Conservation (phyloP, 2,888 invertebrate species). For the Patella caerulea region DNA sequence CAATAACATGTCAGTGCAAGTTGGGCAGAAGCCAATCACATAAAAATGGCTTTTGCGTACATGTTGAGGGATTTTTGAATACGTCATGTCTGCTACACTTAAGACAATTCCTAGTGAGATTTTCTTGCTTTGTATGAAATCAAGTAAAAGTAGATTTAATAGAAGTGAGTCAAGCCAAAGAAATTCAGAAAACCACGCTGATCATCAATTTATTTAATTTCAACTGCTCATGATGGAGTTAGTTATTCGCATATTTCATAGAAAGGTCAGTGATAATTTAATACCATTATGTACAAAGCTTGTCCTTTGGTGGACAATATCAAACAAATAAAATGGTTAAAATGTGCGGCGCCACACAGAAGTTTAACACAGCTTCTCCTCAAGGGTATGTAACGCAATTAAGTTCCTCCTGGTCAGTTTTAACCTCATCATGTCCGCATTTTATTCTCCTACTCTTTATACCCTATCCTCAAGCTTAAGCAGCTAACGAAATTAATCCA, state of each 20-base stretch:
- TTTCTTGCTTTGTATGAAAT: too few species aligned
- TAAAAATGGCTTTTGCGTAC: background rate
- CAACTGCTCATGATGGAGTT: background rate
- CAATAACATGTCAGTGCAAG: background rate
- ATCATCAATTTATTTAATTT: background rate
- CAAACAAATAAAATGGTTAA: slow-evolving; percentile 5
- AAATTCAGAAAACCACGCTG: too few species aligned
- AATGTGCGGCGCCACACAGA: background rate
- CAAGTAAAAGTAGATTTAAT: too few species aligned
- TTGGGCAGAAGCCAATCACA: background rate
- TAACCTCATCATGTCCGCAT: background rate
- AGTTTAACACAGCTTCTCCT: background rate
- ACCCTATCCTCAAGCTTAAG: background rate
- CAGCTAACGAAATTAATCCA: slow-evolving; percentile 10
- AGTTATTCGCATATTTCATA: background rate
- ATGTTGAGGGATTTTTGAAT: too few species aligned
- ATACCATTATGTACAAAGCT: slow-evolving; percentile 1
- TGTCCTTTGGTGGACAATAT: background rate
- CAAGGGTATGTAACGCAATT: background rate
- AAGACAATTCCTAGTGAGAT: too few species aligned
- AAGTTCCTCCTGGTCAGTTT: background rate
- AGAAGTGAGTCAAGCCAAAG: too few species aligned
- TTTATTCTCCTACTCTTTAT: too few species aligned
- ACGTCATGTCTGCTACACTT: too few species aligned
- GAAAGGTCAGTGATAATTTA: slow-evolving; percentile 7